Conservation (phyloP, 2,888 invertebrate genomes). For the Melieria crassipennis region DNA sequence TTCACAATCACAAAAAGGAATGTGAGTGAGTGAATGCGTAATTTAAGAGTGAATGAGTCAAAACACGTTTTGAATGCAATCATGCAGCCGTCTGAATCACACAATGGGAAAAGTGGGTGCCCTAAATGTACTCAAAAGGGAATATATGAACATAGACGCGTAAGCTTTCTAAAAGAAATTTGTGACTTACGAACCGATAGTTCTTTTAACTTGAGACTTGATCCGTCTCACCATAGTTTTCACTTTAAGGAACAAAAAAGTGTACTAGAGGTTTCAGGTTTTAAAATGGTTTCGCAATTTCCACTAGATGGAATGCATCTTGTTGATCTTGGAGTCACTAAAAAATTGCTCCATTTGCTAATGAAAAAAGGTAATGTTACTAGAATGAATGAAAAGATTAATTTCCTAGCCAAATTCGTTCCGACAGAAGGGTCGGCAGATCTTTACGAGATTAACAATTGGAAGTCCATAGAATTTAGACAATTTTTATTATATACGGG, state of each 20-base stretch:
- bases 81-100: not conserved
- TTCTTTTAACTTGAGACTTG: conserved; percentile 32
- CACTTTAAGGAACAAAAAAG: conserved; percentile 12
- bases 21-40: no score
- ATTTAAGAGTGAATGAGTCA: no score
- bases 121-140: conserved; percentile 35
- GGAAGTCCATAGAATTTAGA: conserved; percentile 28
- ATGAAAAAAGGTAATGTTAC: conserved; percentile 21
- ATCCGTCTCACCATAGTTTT: conserved; percentile 13
- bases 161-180: conserved; percentile 31
- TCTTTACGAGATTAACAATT: conserved; percentile 13
- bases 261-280: conserved; percentile 23
- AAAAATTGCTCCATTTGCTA: no score
- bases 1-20: no score
- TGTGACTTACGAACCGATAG: conserved; percentile 25
- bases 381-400: conserved; percentile 24
- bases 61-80: no score
- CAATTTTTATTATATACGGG: conserved; percentile 31
- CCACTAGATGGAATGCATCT: conserved; percentile 26
- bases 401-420: conserved; percentile 20
- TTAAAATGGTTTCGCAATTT: conserved; percentile 36
- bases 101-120: conserved; percentile 36
- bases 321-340: no score
- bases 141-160: conserved; percentile 27
- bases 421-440: conserved; percentile 16